Evolutionary conservation across 1,140 invertebrate genomes (phyloP).

Genomic region (Stegodyphus dumicola): DNA sequence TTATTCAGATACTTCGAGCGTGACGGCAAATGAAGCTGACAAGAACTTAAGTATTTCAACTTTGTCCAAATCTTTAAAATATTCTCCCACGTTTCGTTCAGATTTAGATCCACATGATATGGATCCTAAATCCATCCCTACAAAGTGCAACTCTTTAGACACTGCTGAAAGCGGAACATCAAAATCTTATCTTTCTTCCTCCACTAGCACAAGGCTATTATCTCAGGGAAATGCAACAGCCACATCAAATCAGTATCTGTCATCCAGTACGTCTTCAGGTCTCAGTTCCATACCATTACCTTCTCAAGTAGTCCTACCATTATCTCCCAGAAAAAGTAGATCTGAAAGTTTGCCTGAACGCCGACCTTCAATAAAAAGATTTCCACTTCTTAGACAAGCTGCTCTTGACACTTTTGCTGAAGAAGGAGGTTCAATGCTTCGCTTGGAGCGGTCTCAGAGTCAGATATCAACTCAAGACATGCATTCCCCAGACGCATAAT

Average conservation of each 20-base stretch:
- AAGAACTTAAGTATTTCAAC: not conserved
- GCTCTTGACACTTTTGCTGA: constrained; percentile 54
- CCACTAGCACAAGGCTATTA: constrained; percentile 31
- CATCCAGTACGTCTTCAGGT: constrained; percentile 7
- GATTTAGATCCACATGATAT: not conserved
- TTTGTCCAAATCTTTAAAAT: not conserved
- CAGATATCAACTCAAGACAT: constrained; percentile 44
- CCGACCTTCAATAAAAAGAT: constrained; percentile 47
- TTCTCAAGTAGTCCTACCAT: constrained; percentile 16
- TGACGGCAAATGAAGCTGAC: not conserved
- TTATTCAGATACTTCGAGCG: not conserved
- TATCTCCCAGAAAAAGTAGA: constrained; percentile 48
- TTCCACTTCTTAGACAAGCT: constrained; percentile 54
- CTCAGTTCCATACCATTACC: not conserved
- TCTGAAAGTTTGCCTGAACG: constrained; percentile 54
- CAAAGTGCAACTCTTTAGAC: constrained; percentile 40
- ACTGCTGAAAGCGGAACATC: constrained; percentile 35
- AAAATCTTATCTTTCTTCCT: constrained; percentile 2
- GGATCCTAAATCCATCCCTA: constrained; percentile 17
- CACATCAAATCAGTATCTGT: constrained; percentile 1
- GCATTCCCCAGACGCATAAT: not conserved
- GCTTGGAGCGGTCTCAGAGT: constrained; percentile 39
- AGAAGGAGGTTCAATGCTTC: constrained; percentile 48
- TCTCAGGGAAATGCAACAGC: not conserved
- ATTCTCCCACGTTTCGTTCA: not conserved